Percentiles rank a stretch among this genome's conserved stretches.
These are phyloP conservation scores for Nysson spinosus DNA, from an alignment of 2,888 invertebrate species.

Conservation along the genomic window DNA sequence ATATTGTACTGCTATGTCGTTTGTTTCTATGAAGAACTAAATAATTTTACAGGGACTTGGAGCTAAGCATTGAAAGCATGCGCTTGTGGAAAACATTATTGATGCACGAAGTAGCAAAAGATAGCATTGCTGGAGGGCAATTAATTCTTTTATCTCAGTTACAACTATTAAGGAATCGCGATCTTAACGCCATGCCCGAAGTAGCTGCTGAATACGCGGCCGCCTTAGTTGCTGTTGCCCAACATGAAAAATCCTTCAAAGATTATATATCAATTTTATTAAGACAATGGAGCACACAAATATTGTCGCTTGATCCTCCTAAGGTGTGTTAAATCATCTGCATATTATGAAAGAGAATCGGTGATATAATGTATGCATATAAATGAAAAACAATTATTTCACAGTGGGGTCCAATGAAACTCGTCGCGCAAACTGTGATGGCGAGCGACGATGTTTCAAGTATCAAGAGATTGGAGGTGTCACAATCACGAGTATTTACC, in stretches of 20 bases:
- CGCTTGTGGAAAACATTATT: slow-evolving; percentile 71
- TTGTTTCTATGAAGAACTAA: too few relatives aligned
- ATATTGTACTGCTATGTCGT: too few relatives aligned
- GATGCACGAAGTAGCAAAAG: slow-evolving; percentile 59
- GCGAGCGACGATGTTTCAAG: slow-evolving; percentile 52
- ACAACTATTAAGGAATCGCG: slow-evolving; percentile 66
- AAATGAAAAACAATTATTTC: slow-evolving; percentile 10
- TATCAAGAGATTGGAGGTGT: slow-evolving; percentile 59
- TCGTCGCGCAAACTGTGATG: slow-evolving; percentile 64
- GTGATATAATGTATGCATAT: background rate
- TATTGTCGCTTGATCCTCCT: slow-evolving; percentile 47
- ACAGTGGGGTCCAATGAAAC: slow-evolving; percentile 69
- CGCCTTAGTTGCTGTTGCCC: slow-evolving; percentile 65
- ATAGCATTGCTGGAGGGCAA: slow-evolving; percentile 66
- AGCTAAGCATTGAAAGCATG: slow-evolving; percentile 70
- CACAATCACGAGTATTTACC: slow-evolving; percentile 59
- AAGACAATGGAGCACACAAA: slow-evolving; percentile 71
- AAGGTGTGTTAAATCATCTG: slow-evolving; percentile 56
- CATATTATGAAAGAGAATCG: background rate
- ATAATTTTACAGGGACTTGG: too few relatives aligned
- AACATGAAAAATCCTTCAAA: slow-evolving; percentile 56
- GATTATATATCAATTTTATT: slow-evolving; percentile 61
- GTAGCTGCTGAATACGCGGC: slow-evolving; percentile 71
- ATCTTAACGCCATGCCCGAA: slow-evolving; percentile 67
- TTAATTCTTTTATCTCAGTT: slow-evolving; percentile 67